A percentile compares a stretch with the other conserved stretches of the same genome.
Evolutionary conservation across 1,140 invertebrate genomes (phyloP).

Genomic region (Anoplolepis gracilipes): DNA sequence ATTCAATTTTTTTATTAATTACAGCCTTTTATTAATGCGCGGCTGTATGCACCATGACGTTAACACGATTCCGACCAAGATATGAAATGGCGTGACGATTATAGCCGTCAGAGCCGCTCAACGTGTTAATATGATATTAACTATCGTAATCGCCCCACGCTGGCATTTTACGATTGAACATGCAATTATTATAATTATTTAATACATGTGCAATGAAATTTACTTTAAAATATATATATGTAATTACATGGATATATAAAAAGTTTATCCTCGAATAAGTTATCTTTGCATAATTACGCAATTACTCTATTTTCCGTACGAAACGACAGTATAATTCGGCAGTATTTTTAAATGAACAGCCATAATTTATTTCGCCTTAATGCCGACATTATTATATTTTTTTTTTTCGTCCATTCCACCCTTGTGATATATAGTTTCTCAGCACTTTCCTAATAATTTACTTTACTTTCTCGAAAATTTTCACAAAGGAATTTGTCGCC

Average conservation of each 20-base stretch:
- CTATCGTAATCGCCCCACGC: background rate
- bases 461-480: background rate
- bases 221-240: background rate
- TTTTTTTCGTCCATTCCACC: background rate
- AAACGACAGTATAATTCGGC: background rate
- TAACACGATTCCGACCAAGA: constrained; percentile 49
- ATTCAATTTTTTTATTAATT: constrained; percentile 44
- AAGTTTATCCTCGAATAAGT: background rate
- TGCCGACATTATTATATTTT: background rate
- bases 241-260: background rate
- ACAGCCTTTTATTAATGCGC: constrained; percentile 30
- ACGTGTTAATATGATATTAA: constrained; percentile 55
- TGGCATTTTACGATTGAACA: constrained; percentile 30
- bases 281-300: constrained; percentile 6
- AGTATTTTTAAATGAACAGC: constrained; percentile 15
- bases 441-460: background rate
- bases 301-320: constrained; percentile 4
- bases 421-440: background rate
- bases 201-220: background rate
- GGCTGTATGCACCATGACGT: constrained; percentile 28
- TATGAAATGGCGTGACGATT: constrained; percentile 58
- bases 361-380: constrained; percentile 35
- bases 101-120: constrained; percentile 3
- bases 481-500: background rate
- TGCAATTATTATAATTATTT: constrained; percentile 55